phyloP scores from a whole-genome alignment of 2,797 vertebrate genomes.

The Synanceia verrucosa region DNA sequence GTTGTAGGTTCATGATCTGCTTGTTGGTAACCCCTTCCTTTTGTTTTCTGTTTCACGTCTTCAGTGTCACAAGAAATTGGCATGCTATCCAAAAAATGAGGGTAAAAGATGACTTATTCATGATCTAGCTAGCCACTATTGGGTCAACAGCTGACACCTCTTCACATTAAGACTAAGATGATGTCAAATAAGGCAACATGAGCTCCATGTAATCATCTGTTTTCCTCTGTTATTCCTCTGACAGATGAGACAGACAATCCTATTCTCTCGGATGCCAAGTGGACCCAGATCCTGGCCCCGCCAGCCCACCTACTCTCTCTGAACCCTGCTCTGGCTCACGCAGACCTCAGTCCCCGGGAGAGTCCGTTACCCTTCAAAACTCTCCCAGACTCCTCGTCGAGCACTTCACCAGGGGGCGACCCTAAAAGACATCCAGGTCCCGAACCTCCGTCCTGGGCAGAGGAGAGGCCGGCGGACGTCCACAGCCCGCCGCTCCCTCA shows the following conservation, averaged over 20 bases:
- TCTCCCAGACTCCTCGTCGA: conserved; percentile 78
- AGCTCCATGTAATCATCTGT: conserved; percentile 27
- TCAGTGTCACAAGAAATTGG: not conserved
- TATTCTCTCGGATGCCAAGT: conserved; percentile 90
- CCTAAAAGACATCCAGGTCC: conserved; percentile 77
- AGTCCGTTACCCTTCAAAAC: conserved; percentile 87
- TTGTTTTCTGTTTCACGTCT: conserved; percentile 10
- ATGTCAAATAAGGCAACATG: not conserved
- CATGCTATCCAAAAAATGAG: not conserved
- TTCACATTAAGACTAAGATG: not conserved
- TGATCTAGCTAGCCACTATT: not conserved
- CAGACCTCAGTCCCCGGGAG: conserved; percentile 85
- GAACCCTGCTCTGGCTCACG: conserved; percentile 84
- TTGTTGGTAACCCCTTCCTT: not conserved
- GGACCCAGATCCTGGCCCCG: conserved; percentile 95
- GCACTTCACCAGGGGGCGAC: conserved; percentile 72
- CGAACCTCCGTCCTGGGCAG: conserved; percentile 82
- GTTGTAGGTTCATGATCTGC: conserved; percentile 8
- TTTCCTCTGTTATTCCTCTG: conserved; percentile 35
- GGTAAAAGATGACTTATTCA: not conserved
- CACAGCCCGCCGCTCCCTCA: conserved; percentile 83
- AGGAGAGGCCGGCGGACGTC: conserved; percentile 85
- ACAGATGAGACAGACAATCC: conserved; percentile 92
- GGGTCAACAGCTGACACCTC: not conserved
- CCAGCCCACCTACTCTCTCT: conserved; percentile 86